Evolutionary conservation across 2,797 vertebrate genomes (phyloP), one percentile per base, ranked within the genome.

Genomic region (Muraenolepis orangiensis): DNA sequence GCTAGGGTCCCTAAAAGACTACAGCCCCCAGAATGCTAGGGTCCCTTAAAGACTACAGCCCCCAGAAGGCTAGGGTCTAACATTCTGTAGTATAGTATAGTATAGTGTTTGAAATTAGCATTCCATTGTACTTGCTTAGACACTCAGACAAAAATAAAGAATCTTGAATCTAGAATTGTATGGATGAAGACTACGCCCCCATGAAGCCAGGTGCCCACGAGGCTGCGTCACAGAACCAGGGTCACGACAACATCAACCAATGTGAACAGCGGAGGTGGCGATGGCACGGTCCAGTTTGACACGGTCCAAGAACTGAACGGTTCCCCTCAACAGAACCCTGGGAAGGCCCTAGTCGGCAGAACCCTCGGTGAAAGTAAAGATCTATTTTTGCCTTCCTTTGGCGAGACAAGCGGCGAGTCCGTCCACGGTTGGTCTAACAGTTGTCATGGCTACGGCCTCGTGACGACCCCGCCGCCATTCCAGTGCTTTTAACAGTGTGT

Each of bases 401-500:
- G 46, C 18, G 20, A 57, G 46, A n/a, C 20, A n/a, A 57, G 7
- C 18, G 42, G 42, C n/a, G 46, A 57, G 46, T 57, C 46, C n/a
- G 20, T n/a, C 32, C 68, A 11, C n/a, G 32, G 32, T n/a, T 3
- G 31, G 68, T 36, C 8, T n/a, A 70, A 36, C 31, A 70, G 68
- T 74, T 78, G 46, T 73, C 72, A 40, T 34, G 14, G 51, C 75
- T 68, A 40, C 80, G 82, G 26, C 72, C 84, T 85, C 80, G 46
- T n/a, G 46, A 23, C 81, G 77, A 74, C 71, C 72, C n/a, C n/a
- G n/a, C n/a, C 32, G 72, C 67, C 66, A 82, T 87, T 87, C 89
- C 89, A 91, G 91, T 90, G 89, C 89, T 88, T 89, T 85, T 80
- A 80, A 87, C 83, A 82, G 86, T 57, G 86, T 57, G 46, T 88